Evolutionary conservation across 2,113 vertebrate genomes (phyloP).

Genomic region (Lonchura striata): DNA sequence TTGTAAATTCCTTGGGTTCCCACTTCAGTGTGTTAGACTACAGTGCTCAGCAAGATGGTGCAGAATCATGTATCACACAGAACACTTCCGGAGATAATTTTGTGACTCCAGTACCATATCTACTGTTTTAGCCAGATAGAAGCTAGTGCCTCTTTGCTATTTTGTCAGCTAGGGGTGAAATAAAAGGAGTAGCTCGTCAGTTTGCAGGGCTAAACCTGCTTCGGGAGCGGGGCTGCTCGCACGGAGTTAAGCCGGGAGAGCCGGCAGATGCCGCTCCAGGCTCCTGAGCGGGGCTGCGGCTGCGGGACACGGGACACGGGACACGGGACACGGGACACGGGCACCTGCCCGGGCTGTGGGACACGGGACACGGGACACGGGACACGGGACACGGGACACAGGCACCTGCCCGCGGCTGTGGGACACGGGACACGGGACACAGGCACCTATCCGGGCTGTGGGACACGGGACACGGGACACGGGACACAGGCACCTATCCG

Average conservation of each 20-base stretch:
- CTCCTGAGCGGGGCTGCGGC: not conserved
- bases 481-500: too few relatives aligned
- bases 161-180: not conserved
- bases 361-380: too few relatives aligned
- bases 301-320: too few relatives aligned
- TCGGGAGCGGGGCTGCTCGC: accelerated
- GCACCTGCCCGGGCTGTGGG: too few relatives aligned
- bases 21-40: not conserved
- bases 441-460: too few relatives aligned
- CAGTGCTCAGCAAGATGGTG: not conserved
- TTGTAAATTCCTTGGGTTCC: not conserved
- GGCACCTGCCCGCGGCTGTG: too few relatives aligned
- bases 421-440: too few relatives aligned
- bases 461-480: too few relatives aligned
- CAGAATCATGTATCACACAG: not conserved
- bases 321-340: too few relatives aligned
- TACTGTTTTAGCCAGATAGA: not conserved
- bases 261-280: not conserved
- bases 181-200: accelerated
- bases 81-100: not conserved
- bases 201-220: not conserved
- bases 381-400: too few relatives aligned
- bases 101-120: not conserved
- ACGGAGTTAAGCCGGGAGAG: not conserved
- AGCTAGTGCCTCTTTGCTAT: not conserved